Evolutionary conservation across 2,797 vertebrate species (phyloP).

Genomic region (Bradypodion pumilum): DNA sequence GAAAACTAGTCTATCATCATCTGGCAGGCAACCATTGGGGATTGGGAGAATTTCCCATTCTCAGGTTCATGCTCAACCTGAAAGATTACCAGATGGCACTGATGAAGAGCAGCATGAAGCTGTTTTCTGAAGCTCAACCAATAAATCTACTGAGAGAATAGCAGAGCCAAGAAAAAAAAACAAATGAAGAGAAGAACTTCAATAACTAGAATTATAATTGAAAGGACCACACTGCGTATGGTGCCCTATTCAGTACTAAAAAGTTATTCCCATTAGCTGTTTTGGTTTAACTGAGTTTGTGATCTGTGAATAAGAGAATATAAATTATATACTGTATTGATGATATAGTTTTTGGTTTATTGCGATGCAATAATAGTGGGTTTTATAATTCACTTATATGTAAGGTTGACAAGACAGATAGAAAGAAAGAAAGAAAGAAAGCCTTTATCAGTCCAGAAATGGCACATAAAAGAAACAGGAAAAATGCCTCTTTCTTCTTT

Average conservation of each 20-base stretch:
- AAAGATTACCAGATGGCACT: background rate
- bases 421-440: too few relatives aligned
- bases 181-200: background rate
- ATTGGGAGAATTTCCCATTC: background rate
- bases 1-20: background rate
- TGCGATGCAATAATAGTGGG: too few relatives aligned
- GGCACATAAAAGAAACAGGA: background rate
- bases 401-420: too few relatives aligned
- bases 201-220: background rate
- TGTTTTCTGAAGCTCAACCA: background rate
- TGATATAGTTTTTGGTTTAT: too few relatives aligned
- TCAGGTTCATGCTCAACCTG: background rate
- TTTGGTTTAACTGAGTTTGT: too few relatives aligned
- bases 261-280: too few relatives aligned
- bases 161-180: too few relatives aligned
- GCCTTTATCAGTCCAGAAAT: background rate
- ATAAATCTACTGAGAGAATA: background rate
- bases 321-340: too few relatives aligned
- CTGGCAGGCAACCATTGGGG: background rate
- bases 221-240: background rate
- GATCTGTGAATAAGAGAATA: too few relatives aligned
- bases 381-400: too few relatives aligned
- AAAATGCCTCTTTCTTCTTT: background rate
- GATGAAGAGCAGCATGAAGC: too few relatives aligned
- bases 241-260: too few relatives aligned